Evolutionary conservation across 92 coral and sea anemone genomes (phyloP).

Genomic region (Parazoanthus darwini): DNA sequence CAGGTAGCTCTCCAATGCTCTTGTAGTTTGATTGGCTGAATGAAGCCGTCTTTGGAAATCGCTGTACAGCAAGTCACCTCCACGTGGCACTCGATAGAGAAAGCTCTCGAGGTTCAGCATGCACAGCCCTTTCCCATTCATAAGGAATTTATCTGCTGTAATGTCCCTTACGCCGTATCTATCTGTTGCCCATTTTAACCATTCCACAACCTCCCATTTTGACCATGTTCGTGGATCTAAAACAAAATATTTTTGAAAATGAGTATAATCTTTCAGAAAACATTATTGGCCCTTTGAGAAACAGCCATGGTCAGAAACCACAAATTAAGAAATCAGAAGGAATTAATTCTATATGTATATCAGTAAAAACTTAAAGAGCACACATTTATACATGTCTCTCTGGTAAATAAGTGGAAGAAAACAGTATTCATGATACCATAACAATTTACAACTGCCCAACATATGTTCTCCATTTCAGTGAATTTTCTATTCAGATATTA

Average conservation of each 20-base stretch:
- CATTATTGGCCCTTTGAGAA: too few relatives aligned
- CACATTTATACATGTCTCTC: too few relatives aligned
- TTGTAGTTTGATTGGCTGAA: slow-evolving; percentile 75
- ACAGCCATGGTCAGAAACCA: neutral
- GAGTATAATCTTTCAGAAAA: too few relatives aligned
- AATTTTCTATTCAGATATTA: too few relatives aligned
- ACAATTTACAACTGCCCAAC: too few relatives aligned
- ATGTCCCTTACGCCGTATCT: slow-evolving; percentile 82
- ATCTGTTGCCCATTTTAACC: slow-evolving; percentile 96
- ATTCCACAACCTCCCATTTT: slow-evolving; percentile 94
- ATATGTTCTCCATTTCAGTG: too few relatives aligned
- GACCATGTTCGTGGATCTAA: slow-evolving; percentile 93
- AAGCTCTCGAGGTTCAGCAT: slow-evolving; percentile 87
- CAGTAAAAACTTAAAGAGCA: too few relatives aligned
- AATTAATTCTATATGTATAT: too few relatives aligned
- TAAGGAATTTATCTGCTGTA: slow-evolving; percentile 89
- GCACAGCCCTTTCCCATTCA: slow-evolving; percentile 99
- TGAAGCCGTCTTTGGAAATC: slow-evolving; percentile 87
- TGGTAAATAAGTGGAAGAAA: too few relatives aligned
- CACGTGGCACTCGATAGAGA: slow-evolving; percentile 88
- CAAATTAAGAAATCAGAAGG: too few relatives aligned
- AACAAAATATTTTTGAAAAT: neutral
- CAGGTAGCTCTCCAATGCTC: slow-evolving; percentile 75
- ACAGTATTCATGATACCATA: too few relatives aligned
- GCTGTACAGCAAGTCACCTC: slow-evolving; percentile 84